Evolutionary conservation across 2,888 invertebrate species (phyloP), one percentile per base, ranked within the genome.

Genomic region (Leucoma salicis): DNA sequence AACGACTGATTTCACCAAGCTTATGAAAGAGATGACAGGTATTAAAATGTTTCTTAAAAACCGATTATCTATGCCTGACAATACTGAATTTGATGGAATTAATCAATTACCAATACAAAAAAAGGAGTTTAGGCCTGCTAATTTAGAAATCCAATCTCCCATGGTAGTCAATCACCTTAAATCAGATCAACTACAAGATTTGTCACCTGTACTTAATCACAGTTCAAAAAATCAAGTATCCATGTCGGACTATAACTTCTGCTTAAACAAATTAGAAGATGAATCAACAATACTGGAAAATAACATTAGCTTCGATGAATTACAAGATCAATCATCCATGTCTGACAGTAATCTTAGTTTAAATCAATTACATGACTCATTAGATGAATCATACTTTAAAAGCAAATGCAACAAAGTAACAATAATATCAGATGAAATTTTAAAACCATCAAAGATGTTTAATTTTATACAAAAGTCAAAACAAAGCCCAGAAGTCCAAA

Each of bases 21-120:
- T 74, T 15, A 54, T 42, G 16, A 68, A 68, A 41, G 64, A 70
- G 31, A 42, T 74, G 12, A 31, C 48, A 25, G 50, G 47, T 27
- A 66, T 74, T 36, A 70, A 69, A 52, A 44, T 25, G 39, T 44
- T 67, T 25, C 42, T 72, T 13, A 54, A 49, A 35, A 59, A 42
- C 21, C 32, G 13, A 13, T 27, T 39, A 10, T 31, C 32, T 11
- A 24, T 14, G 31, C 21, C 31, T 11, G 31, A 24, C 29, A 15
- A 29, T 13, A 7, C 5, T 5, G 8, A 29, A 13, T 2, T 13
- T 4, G 13, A 29, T 13, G 14, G 6, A 13, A 13, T 13, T 29
- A 2, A 29, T 29, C 6, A 11, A 13, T 12, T 12, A 13, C 8
- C 29, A 3, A 29, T 8, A 5, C 8, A 6, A 5, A 12, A 7